Base-by-base conservation (phyloP, 2,113 vertebrate species). In the Lonchura striata region DNA sequence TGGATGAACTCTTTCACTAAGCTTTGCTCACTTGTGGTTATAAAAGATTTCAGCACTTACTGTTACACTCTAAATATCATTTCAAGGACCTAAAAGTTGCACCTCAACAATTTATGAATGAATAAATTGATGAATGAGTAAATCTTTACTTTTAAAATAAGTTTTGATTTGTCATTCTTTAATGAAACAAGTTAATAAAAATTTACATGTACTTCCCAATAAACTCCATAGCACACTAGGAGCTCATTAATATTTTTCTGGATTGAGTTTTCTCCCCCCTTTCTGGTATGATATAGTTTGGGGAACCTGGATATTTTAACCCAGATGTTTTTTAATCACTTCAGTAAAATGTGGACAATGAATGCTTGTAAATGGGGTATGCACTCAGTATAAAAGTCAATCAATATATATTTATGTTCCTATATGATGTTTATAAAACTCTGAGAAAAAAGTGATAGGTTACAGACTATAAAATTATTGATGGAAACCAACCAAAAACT, bases 21-120 rank as follows among this genome's bases (percentile, higher is more conserved):
- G 19, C 7, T 66, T 16, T 71, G 33, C 25, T 56, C 24, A 28
- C 11, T 25, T 21, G 31, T 5, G 22, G 19, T 69, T 77, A n/a
- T 41, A 46, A 80, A 60, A 68, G 0, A 27, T 15, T 28, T 37
- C 44, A 80, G 44, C 22, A 14, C 17, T 44, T n/a, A 56, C 15
- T 69, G n/a, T 19, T 56, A 52, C 0, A 0, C 13, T 46, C 2
- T 15, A 31, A 71, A n/a, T 28, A 4, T 31, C 25, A 52, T 60
- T 82, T 68, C 41, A 86, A 80, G 37, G 28, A 31, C 59, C 15
- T 64, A 47, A 63, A 91, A 87, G 13, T 42, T 41, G 33, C 13
- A 79, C 21, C 13, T 20, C 39, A n/a, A n/a, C 30, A 56, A 31
- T 27, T 59, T 56, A 35, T 42, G n/a, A 20, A 50, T 53, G 3